Evolutionary conservation across 2,797 vertebrate genomes (phyloP).

Genomic region (Spea hammondii): DNA sequence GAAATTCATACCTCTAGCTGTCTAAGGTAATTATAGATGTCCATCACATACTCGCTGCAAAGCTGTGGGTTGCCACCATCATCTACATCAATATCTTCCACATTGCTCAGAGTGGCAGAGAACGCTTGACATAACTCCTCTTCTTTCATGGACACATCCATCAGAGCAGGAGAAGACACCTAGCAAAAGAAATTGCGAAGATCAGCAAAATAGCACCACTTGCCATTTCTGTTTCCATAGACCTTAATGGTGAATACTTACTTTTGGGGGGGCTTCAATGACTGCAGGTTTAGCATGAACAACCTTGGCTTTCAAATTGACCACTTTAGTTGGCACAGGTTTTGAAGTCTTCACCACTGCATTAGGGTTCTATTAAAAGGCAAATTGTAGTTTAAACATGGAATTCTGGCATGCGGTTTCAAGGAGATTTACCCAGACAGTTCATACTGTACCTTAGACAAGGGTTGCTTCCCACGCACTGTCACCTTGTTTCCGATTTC

Average conservation of each 20-base stretch:
- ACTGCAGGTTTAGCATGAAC: conserved; percentile 15
- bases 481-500: conserved; percentile 81
- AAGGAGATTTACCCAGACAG: background rate
- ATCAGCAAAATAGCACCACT: background rate
- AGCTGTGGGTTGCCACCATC: conserved; percentile 83
- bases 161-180: conserved; percentile 55
- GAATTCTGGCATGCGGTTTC: too few relatives aligned
- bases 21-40: conserved; percentile 86
- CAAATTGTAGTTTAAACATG: too few relatives aligned
- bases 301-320: conserved; percentile 30
- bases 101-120: conserved; percentile 74
- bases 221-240: background rate
- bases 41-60: conserved; percentile 88
- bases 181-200: conserved; percentile 20
- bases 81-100: conserved; percentile 83
- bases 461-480: conserved; percentile 48
- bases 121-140: conserved; percentile 86
- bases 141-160: conserved; percentile 78
- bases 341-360: conserved; percentile 16
- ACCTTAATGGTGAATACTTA: background rate
- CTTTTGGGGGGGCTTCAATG: conserved; percentile 22
- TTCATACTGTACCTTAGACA: conserved; percentile 59
- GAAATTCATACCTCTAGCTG: conserved; percentile 75
- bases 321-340: conserved; percentile 10
- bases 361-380: conserved; percentile 4